These are phyloP conservation scores for Macrotis lagotis DNA, from an alignment of 2,113 vertebrate genomes.

Conservation along the genomic window DNA sequence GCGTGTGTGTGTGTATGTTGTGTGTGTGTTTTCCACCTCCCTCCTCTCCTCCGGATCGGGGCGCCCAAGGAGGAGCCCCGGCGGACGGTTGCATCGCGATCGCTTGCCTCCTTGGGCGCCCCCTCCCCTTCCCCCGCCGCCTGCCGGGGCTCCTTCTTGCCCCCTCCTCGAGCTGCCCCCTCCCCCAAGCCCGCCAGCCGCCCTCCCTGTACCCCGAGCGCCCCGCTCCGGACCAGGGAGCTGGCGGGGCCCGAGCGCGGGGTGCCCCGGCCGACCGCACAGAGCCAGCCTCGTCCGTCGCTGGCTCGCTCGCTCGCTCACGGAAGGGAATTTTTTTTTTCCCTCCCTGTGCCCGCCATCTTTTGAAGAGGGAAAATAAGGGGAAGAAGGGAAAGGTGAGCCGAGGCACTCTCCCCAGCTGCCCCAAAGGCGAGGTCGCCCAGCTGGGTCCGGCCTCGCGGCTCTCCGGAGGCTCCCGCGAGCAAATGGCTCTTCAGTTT, in stretches of 20 bases:
- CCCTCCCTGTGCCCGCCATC: constrained; percentile 91
- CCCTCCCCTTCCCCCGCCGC: constrained; percentile 41
- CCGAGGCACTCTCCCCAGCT: neutral
- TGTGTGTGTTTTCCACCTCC: neutral
- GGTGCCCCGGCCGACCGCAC: constrained; percentile 59
- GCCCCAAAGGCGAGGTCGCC: neutral
- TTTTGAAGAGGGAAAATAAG: constrained; percentile 84
- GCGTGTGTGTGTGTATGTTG: neutral
- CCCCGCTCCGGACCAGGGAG: constrained; percentile 61
- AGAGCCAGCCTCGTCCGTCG: constrained; percentile 57
- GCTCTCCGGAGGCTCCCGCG: neutral
- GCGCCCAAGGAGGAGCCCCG: neutral
- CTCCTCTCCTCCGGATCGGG: neutral
- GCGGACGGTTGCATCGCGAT: neutral
- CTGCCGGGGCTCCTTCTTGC: constrained; percentile 38
- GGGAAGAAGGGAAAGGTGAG: constrained; percentile 2
- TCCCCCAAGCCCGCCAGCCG: constrained; percentile 33
- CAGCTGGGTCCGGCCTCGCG: neutral
- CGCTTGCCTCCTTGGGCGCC: constrained; percentile 61
- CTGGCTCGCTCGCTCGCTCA: constrained; percentile 27
- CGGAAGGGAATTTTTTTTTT: constrained; percentile 63
- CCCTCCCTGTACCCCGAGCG: constrained; percentile 1
- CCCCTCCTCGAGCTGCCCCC: neutral
- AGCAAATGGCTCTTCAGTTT: neutral
- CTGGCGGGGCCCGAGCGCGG: constrained; percentile 67